Percentiles rank a stretch among this genome's conserved stretches.
Conservation (phyloP, 2,888 invertebrate species). For the Lepidochitona cinerea region DNA sequence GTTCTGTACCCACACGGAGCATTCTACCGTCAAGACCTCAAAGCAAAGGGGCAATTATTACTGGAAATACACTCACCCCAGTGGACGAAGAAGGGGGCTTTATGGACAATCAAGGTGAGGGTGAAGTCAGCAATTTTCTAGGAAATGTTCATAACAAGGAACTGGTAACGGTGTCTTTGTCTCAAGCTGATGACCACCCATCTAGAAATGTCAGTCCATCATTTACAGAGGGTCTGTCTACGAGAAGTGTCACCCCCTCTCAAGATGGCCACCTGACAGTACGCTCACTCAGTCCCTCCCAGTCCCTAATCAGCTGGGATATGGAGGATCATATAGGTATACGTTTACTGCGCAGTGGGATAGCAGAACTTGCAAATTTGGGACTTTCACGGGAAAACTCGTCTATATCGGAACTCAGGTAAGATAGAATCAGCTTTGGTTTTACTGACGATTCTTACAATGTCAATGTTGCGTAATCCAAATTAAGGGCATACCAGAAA, state of each 20-base stretch:
- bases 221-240: no score
- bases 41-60: background rate
- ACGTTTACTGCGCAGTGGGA: background rate
- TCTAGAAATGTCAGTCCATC: no score
- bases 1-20: background rate
- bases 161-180: no score
- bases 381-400: background rate
- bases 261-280: background rate
- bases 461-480: no score
- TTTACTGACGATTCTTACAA: no score
- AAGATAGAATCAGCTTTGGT: background rate
- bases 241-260: no score
- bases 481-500: no score
- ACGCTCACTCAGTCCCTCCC: background rate
- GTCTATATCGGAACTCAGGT: background rate
- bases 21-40: background rate
- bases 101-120: background rate
- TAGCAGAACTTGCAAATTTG: background rate
- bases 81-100: background rate
- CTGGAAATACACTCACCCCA: background rate
- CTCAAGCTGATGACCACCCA: no score
- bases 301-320: background rate
- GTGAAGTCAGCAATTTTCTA: no score
- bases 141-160: no score
- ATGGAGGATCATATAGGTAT: background rate